phyloP scores from a whole-genome alignment of 2,888 invertebrate genomes.

The Drosophila setosimentum region DNA sequence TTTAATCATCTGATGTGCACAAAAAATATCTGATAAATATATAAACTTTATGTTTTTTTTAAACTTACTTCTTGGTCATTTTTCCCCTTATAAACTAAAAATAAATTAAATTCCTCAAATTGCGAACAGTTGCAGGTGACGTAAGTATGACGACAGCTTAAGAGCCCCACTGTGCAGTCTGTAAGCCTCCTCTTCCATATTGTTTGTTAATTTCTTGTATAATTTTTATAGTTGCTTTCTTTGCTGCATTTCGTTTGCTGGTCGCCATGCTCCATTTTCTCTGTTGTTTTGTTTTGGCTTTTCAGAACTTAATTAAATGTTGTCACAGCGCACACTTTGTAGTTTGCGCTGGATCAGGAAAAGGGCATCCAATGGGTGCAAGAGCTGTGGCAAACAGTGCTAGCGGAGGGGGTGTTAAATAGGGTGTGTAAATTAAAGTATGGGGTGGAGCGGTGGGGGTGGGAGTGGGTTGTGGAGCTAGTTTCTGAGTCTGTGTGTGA shows the following conservation, averaged over 20 bases:
- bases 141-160: neutral
- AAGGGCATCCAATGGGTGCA: conserved; percentile 25
- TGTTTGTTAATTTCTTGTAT: conserved; percentile 74
- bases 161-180: neutral
- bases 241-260: conserved; percentile 46
- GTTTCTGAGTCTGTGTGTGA: conserved; percentile 54
- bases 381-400: neutral
- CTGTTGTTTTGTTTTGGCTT: conserved; percentile 58
- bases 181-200: conserved; percentile 18
- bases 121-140: conserved; percentile 15
- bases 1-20: neutral
- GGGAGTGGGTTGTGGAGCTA: neutral
- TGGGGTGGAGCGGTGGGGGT: neutral
- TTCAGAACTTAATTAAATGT: conserved; percentile 78
- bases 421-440: neutral
- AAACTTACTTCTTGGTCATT: neutral
- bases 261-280: neutral
- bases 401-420: neutral
- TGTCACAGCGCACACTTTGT: conserved; percentile 79
- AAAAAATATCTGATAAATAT: neutral
- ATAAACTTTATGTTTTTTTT: too few relatives aligned
- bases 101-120: neutral
- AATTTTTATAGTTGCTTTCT: conserved; percentile 67
- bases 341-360: conserved; percentile 44
- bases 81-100: neutral